Evolutionary conservation across 2,797 vertebrate species (phyloP).

Genomic region (Helicolenus hilgendorfi): DNA sequence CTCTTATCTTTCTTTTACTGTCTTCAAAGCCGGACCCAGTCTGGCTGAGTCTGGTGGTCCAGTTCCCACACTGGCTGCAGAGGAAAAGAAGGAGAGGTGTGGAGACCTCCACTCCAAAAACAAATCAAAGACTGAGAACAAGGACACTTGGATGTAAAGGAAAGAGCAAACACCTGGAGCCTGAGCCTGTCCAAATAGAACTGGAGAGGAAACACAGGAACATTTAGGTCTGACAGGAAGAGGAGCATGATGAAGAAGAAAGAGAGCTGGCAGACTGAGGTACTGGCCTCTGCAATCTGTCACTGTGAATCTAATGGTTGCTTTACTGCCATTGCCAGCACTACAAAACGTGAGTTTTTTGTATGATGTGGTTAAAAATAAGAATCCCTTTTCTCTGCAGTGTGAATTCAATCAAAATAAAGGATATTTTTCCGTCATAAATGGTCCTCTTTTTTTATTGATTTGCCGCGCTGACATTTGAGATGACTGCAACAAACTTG

Average conservation of each 20-base stretch:
- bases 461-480: slow-evolving; percentile 77
- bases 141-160: slow-evolving; percentile 23
- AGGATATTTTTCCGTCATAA: slow-evolving; percentile 52
- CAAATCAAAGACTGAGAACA: slow-evolving; percentile 6
- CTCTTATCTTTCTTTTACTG: not conserved
- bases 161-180: slow-evolving; percentile 31
- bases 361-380: slow-evolving; percentile 65
- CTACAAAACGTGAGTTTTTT: slow-evolving; percentile 32
- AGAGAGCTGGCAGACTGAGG: slow-evolving; percentile 19
- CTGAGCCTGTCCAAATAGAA: not conserved
- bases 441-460: slow-evolving; percentile 48
- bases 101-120: slow-evolving; percentile 24
- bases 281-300: slow-evolving; percentile 30
- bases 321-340: slow-evolving; percentile 35
- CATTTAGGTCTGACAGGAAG: slow-evolving; percentile 27
- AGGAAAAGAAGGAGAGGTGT: not conserved
- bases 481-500: slow-evolving; percentile 71
- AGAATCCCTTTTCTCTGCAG: slow-evolving; percentile 31
- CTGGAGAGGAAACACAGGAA: slow-evolving; percentile 20
- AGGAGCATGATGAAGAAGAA: slow-evolving; percentile 29
- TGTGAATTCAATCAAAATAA: slow-evolving; percentile 56
- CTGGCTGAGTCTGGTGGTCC: not conserved
- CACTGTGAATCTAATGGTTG: slow-evolving; percentile 21
- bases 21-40: not conserved
- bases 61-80: slow-evolving; percentile 14